Evolutionary conservation across 2,888 invertebrate genomes (phyloP).

Genomic region (Theodoxus fluviatilis): DNA sequence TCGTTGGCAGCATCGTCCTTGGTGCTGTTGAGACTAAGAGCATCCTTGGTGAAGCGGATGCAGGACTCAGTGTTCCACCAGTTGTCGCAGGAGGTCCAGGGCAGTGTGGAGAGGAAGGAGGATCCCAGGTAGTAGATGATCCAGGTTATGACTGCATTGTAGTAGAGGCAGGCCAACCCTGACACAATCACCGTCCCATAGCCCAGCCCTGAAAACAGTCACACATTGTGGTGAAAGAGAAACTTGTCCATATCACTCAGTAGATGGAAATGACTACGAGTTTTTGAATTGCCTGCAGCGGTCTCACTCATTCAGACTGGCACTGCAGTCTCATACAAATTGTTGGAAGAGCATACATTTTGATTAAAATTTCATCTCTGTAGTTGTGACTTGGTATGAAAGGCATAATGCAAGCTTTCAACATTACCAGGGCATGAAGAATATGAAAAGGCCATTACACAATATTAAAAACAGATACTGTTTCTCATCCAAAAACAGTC

Average conservation of each 20-base stretch:
- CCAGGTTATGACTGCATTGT: slow-evolving; percentile 48
- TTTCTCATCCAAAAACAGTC: no score
- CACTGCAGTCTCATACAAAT: background rate
- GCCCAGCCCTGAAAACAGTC: slow-evolving; percentile 42
- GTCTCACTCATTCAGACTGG: background rate
- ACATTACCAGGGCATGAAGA: no score
- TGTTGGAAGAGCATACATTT: background rate
- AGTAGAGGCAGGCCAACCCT: slow-evolving; percentile 46
- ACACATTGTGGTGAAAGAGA: no score
- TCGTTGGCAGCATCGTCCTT: background rate
- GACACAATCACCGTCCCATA: slow-evolving; percentile 49
- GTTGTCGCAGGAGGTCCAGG: slow-evolving; percentile 42
- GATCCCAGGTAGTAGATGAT: slow-evolving; percentile 45
- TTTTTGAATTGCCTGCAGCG: no score
- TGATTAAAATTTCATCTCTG: no score
- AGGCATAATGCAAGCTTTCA: no score
- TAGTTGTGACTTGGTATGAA: no score
- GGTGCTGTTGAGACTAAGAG: no score
- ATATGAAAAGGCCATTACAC: no score
- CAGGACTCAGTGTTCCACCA: slow-evolving; percentile 45
- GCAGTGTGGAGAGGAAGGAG: slow-evolving; percentile 41
- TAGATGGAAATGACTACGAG: no score
- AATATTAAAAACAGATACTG: no score
- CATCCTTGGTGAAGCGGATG: slow-evolving; percentile 27
- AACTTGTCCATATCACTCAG: no score